phyloP scores from a whole-genome alignment of 2,113 vertebrate species.

The Regulus satrapa region DNA sequence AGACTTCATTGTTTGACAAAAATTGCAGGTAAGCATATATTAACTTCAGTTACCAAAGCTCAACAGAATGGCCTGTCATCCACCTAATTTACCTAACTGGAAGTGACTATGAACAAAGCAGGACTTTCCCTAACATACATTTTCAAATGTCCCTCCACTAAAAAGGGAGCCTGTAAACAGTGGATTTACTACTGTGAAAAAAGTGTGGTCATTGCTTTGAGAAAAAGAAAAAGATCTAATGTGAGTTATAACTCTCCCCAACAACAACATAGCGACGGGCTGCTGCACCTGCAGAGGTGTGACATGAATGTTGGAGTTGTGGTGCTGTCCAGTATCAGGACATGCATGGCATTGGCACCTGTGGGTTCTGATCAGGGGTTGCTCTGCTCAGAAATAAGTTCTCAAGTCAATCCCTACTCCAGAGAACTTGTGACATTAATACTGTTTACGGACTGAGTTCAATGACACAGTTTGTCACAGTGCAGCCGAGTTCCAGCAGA shows the following conservation, averaged over 20 bases:
- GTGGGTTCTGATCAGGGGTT: background rate
- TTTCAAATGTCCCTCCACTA: background rate
- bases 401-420: background rate
- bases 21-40: slow-evolving; percentile 9
- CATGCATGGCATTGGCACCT: rapidly evolving
- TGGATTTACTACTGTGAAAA: slow-evolving; percentile 12
- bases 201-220: background rate
- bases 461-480: background rate
- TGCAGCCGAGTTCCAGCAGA: background rate
- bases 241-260: background rate
- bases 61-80: background rate
- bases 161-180: slow-evolving; percentile 31
- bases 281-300: background rate
- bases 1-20: slow-evolving; percentile 38
- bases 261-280: background rate
- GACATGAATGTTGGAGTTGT: background rate
- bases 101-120: background rate
- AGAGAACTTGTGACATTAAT: background rate
- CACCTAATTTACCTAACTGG: background rate
- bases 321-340: background rate
- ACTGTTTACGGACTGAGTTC: background rate
- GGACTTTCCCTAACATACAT: background rate
- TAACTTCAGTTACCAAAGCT: slow-evolving; percentile 27
- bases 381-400: background rate
- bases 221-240: background rate